Evolutionary conservation across 2,888 invertebrate genomes (phyloP), one percentile per base, ranked within the genome.

Genomic region (Hermaeophaga mercurialis): DNA sequence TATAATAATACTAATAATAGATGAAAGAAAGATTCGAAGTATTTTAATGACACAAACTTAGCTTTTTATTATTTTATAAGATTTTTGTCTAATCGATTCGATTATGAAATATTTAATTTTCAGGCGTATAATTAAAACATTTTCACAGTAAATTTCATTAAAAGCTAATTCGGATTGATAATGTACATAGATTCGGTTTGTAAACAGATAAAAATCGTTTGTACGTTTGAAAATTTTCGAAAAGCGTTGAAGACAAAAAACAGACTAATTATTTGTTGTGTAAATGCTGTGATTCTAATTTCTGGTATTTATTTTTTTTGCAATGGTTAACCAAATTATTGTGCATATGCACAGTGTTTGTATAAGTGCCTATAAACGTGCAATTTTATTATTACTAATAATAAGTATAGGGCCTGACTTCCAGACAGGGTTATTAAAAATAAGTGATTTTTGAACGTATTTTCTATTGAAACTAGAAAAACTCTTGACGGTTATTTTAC

Each of bases 331-430:
- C 57, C 58, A 62, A 59, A 48, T 56, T 54, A 58, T 56, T 41
- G 60, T 58, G 59, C 59, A 43, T 41, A 66, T 70, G 70, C 72
- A 73, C 72, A 74, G n/a, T 73, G 70, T 67, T 66, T 67, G 28
- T 43, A 48, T 54, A 78, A 78, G 77, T 78, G 77, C 77, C 77
- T 78, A 75, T 75, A 68, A 71, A 74, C 73, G 77, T 78, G 77
- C 78, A 78, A 78, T 78, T 78, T 69, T 73, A 70, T 69, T n/a
- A n/a, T n/a, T n/a, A n/a, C n/a, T n/a, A n/a, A n/a, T n/a, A n/a
- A n/a, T n/a, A n/a, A 65, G 56, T 59, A 63, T 69, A 69, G 77
- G 78, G 77, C 78, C 76, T 77, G 76, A 76, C 76, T 75, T 70
- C 72, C 73, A 71, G 72, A 75, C 74, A 75, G 74, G 74, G 73